Base-by-base conservation (phyloP, 2,113 vertebrate species). In the Zapornia atra region DNA sequence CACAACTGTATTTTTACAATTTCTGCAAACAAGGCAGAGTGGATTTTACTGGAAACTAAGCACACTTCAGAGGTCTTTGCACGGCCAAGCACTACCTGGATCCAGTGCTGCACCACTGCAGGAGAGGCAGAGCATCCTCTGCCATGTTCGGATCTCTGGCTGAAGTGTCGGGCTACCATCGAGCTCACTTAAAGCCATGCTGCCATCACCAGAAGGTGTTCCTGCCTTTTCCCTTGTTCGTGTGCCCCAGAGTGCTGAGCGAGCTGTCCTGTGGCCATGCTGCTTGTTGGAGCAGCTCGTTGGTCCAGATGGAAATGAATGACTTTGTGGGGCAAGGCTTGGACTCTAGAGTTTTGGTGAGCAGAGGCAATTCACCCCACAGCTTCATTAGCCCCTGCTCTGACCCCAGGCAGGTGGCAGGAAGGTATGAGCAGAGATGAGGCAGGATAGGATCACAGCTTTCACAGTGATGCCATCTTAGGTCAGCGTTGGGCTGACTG, bases 221-320 rank as follows among this genome's bases (percentile, higher is more conserved):
- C 26, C 69, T 60, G 56, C 42, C 29, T 78, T 59, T 65, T 63
- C 16, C 31, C 46, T 31, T 25, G 11, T 71, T 46, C 36, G 6
- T 3, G 28, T 54, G 36, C 8, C 44, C 48, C 72, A 21, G 33
- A 40, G 31, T 8, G 18, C 1, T 3, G 36, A 18, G 9, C 54
- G 50, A 92, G 11, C n/a, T 15, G n/a, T 40, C 34, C 34, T 71
- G 69, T 2, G 17, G 53, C 25, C 34, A 25, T 34, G 20, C 16
- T 0, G 0, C 2, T 1, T 59, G 21, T 34, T 44, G 77, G 77
- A 84, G 25, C 18, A 36, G 42, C 42, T 63, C 0, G 1, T 15
- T 29, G 26, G 15, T 80, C 42, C n/a, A 59, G 28, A 21, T 59
- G 53, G 70, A 90, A 85, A 28, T 29, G 8, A 25, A 29, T 18